Conservation (phyloP, 1,140 invertebrate species). For the Centruroides sculpturatus region DNA sequence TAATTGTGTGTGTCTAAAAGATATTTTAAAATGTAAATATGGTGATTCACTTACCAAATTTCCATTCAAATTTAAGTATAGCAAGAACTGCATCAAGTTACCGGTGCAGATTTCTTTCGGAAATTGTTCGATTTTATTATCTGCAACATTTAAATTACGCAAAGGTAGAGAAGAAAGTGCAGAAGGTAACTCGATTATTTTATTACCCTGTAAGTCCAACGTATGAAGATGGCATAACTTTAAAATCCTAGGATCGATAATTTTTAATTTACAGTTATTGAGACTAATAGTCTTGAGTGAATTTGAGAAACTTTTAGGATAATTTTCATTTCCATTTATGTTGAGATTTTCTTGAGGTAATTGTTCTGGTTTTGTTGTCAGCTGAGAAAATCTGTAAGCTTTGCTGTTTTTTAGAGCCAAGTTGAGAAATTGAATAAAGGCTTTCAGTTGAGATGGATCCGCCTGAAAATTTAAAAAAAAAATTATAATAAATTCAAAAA, state of each 20-base stretch:
- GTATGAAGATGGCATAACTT: slow-evolving; percentile 3
- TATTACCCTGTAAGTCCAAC: slow-evolving; percentile 7
- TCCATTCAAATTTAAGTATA: slow-evolving; percentile 4
- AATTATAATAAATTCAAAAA: no score
- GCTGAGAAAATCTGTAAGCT: slow-evolving; percentile 1
- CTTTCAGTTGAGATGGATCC: slow-evolving; percentile 11
- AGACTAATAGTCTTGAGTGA: slow-evolving; percentile 7
- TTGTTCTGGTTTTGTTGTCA: slow-evolving; percentile 6
- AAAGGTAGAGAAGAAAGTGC: not conserved
- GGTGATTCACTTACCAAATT: not conserved
- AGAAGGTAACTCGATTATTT: slow-evolving; percentile 6
- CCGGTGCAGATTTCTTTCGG: slow-evolving; percentile 1
- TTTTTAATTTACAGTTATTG: not conserved
- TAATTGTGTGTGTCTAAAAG: not conserved
- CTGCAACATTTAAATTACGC: slow-evolving; percentile 3
- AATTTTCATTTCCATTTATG: slow-evolving; percentile 2
- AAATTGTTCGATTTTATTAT: slow-evolving; percentile 9
- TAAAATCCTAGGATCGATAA: slow-evolving; percentile 2
- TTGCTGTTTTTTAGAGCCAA: slow-evolving; percentile 6
- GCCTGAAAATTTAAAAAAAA: slow-evolving; percentile 1
- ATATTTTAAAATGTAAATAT: not conserved
- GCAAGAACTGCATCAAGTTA: slow-evolving; percentile 2
- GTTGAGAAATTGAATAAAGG: slow-evolving; percentile 7
- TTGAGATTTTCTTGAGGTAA: slow-evolving; percentile 3
- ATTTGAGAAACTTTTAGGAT: slow-evolving; percentile 4